phyloP scores from a whole-genome alignment of 2,113 vertebrate species.

The Siphamia tubifer region DNA sequence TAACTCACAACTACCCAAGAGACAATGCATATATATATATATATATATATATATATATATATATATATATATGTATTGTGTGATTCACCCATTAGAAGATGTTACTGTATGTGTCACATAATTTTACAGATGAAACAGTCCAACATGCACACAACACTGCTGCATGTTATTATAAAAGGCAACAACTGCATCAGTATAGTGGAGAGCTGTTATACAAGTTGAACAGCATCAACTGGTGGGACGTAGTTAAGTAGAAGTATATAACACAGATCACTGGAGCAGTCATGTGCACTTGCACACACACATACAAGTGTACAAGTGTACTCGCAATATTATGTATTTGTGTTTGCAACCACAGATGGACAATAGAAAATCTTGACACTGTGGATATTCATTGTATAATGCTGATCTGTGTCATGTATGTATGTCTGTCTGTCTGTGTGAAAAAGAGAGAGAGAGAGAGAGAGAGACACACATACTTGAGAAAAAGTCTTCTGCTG shows the following conservation, averaged over 20 bases:
- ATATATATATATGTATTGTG: too few relatives aligned
- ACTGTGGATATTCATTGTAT: constrained; percentile 78
- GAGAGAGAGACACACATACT: constrained; percentile 15
- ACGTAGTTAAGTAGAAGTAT: constrained; percentile 1
- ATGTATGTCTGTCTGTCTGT: constrained; percentile 44
- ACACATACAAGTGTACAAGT: background rate
- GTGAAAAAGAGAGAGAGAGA: background rate
- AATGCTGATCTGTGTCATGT: constrained; percentile 71
- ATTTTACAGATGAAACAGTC: background rate
- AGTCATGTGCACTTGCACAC: background rate
- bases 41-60: too few relatives aligned
- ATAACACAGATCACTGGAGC: constrained; percentile 4
- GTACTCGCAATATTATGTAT: background rate
- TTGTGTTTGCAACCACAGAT: background rate
- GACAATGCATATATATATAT: too few relatives aligned
- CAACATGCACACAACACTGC: background rate
- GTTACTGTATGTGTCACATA: too few relatives aligned
- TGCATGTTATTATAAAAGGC: background rate
- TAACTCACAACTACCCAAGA: constrained; percentile 3
- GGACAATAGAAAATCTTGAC: constrained; percentile 29
- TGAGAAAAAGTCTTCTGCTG: constrained; percentile 17
- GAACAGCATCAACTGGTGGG: constrained; percentile 9
- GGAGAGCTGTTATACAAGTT: background rate
- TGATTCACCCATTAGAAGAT: background rate
- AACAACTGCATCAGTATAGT: background rate